These are phyloP conservation scores for Dromococcyx pavoninus DNA, from an alignment of 2,797 vertebrate species.

Conservation along the genomic window DNA sequence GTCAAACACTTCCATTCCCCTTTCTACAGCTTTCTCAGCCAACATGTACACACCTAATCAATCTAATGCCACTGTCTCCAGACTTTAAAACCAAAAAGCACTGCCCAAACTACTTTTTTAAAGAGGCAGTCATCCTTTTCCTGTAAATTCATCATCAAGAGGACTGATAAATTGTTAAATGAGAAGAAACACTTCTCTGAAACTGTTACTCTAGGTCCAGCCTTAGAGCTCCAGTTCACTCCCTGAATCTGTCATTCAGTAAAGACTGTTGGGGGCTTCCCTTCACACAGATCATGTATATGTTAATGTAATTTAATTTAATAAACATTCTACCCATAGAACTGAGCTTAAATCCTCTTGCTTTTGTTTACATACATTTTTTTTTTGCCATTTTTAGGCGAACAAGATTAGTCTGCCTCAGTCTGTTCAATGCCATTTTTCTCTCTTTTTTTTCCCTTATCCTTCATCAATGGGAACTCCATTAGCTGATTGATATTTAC, in stretches of 20 bases:
- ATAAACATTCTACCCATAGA: constrained; percentile 35
- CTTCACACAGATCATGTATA: constrained; percentile 45
- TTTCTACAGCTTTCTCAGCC: constrained; percentile 81
- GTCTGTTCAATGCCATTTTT: constrained; percentile 33
- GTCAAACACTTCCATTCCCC: constrained; percentile 80
- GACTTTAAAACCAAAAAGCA: constrained; percentile 71
- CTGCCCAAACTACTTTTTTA: constrained; percentile 72
- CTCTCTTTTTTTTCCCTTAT: not conserved
- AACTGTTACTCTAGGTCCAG: constrained; percentile 26
- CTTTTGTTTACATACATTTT: constrained; percentile 30
- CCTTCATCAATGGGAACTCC: constrained; percentile 30
- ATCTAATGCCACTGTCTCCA: constrained; percentile 80
- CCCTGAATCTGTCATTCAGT: constrained; percentile 14
- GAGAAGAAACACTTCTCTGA: constrained; percentile 14
- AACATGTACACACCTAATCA: constrained; percentile 87
- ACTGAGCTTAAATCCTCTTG: constrained; percentile 20
- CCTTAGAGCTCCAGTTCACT: not conserved
- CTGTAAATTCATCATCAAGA: constrained; percentile 37
- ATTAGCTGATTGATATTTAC: constrained; percentile 47
- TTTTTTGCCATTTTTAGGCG: constrained; percentile 22
- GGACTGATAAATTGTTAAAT: constrained; percentile 33
- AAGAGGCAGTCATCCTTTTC: constrained; percentile 67
- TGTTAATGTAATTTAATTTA: constrained; percentile 63
- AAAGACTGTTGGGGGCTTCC: constrained; percentile 49
- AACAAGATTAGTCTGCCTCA: constrained; percentile 42